Evolutionary conservation across 2,113 vertebrate genomes (phyloP).

Genomic region (Mobula birostris): DNA sequence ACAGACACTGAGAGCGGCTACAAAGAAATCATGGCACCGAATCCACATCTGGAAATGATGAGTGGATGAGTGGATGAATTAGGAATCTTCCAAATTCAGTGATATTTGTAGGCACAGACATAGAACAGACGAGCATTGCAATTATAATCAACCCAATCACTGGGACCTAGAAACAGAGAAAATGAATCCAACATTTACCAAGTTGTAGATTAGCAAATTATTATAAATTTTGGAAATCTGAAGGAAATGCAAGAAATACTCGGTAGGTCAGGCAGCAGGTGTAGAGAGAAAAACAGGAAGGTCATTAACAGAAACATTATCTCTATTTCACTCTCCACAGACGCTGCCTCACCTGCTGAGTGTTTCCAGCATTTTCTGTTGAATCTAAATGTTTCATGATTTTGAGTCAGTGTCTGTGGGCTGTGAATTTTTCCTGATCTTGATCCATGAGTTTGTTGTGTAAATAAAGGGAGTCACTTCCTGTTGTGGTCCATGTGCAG

Average conservation of each 20-base stretch:
- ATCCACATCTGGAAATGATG: not conserved
- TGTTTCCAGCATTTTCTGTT: not conserved
- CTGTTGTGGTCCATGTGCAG: too few species aligned
- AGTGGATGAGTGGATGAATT: not conserved
- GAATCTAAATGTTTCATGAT: too few species aligned
- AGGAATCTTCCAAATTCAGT: not conserved
- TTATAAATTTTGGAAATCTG: too few species aligned
- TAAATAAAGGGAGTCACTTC: too few species aligned
- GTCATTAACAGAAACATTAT: too few species aligned
- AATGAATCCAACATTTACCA: not conserved
- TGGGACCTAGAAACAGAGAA: not conserved
- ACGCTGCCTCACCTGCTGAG: too few species aligned
- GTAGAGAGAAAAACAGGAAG: too few species aligned
- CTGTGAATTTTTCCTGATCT: not conserved
- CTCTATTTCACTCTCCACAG: too few species aligned
- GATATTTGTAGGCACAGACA: not conserved
- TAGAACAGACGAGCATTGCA: not conserved
- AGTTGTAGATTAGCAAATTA: too few species aligned
- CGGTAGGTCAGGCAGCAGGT: too few species aligned
- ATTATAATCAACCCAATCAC: not conserved
- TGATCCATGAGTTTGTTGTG: not conserved
- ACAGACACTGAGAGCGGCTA: not conserved
- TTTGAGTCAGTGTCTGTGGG: too few species aligned
- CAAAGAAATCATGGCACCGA: not conserved
- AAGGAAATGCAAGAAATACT: too few species aligned